Conservation (phyloP, 2,113 vertebrate genomes). For the Leuciscus idus region DNA sequence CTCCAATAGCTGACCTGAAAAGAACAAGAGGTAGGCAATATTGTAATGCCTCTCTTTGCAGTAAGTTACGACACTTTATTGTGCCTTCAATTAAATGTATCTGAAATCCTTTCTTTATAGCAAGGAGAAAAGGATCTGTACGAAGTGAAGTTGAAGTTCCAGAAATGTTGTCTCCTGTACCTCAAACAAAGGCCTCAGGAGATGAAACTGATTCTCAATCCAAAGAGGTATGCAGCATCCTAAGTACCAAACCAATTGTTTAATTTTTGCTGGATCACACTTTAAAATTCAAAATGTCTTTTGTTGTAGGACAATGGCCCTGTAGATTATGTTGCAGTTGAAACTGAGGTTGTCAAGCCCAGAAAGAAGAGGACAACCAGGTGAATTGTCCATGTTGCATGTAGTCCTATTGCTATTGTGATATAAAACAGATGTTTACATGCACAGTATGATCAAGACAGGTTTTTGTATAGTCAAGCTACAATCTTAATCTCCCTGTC, state of each 20-base stretch:
- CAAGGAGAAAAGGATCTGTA: constrained; percentile 49
- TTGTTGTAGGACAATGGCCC: constrained; percentile 60
- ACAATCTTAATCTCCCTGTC: no score
- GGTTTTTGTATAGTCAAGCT: neutral
- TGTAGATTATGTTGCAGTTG: constrained; percentile 51
- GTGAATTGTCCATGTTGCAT: constrained; percentile 57
- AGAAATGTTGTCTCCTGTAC: constrained; percentile 26
- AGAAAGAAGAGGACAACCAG: constrained; percentile 67
- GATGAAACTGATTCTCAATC: neutral
- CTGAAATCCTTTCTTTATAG: constrained; percentile 47
- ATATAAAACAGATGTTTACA: neutral
- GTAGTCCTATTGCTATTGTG: neutral
- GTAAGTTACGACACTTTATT: neutral
- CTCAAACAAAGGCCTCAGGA: constrained; percentile 63
- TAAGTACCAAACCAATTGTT: neutral
- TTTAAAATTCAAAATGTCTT: neutral
- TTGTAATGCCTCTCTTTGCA: neutral
- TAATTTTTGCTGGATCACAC: neutral
- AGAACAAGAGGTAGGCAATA: constrained; percentile 79
- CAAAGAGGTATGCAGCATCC: constrained; percentile 67
- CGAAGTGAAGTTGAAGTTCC: constrained; percentile 44
- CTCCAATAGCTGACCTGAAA: constrained; percentile 80
- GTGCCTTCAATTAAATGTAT: neutral
- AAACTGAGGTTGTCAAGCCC: constrained; percentile 56
- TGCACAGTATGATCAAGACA: neutral